Base-by-base conservation (phyloP, 2,888 invertebrate species). In the Melolontha melolontha region DNA sequence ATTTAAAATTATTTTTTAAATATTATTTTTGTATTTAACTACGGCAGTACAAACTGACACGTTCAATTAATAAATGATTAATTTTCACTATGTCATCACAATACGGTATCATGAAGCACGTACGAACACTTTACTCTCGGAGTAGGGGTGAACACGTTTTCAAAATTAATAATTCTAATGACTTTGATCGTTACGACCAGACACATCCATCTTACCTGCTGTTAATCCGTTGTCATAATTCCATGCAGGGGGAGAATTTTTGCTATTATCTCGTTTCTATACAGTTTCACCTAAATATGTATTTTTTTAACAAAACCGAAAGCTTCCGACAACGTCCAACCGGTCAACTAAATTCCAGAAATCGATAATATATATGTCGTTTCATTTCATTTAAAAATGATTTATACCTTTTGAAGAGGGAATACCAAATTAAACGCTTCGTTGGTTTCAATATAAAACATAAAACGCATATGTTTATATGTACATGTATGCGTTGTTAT, bases 111-210 rank as follows among this genome's bases (percentile, higher is more conserved):
- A 34, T 34, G 34, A 34, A 34, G 34, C 34, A 34, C 34, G 34
- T 34, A 34, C 34, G 6, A 34, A 34, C 34, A 34, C 34, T 34
- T 34, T 34, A 34, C 10, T 34, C 34, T 34, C 34, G 34, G 34
- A 10, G 34, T 10, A 34, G 34, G 34, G 34, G 34, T 10, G 34
- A 40, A 50, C 57, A 66, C 66, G 66, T 50, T 40, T 27, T 16
- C 66, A 16, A 50, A 49, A 57, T 66, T 66, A 66, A 57, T 66
- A 59, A 66, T 59, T 66, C 66, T 66, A 66, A 66, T 59, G 59
- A 51, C 59, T 66, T 66, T 49, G 40, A 50, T 59, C 66, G 59
- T 66, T 65, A 65, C 10, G 17, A 5, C 8, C 27, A 12, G 1
- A n/a, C 11, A 1, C 27, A 44, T 59, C 44, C 14, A 47, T 44